Conservation (phyloP, 2,888 invertebrate species). For the Microplitis manilae region DNA sequence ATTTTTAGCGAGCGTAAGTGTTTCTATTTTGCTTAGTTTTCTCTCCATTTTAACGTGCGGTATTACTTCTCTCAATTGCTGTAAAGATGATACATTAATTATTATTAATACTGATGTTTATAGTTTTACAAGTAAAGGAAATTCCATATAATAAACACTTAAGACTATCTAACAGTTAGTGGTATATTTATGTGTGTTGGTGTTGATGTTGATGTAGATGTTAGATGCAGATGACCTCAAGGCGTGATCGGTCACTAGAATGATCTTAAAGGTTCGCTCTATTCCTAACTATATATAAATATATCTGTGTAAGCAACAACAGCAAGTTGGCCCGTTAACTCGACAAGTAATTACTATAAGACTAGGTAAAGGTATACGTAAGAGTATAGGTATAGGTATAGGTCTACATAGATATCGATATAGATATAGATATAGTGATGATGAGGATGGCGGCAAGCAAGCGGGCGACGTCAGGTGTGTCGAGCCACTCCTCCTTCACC, state of each 20-base stretch:
- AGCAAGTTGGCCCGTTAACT: conserved; percentile 35
- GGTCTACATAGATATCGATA: too few relatives aligned
- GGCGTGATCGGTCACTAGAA: conserved; percentile 49
- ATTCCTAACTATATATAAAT: background rate
- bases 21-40: conserved; percentile 86
- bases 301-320: background rate
- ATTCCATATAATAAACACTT: conserved; percentile 31
- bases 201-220: conserved; percentile 35
- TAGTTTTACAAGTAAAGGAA: conserved; percentile 21
- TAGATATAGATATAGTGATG: too few relatives aligned
- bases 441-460: background rate
- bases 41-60: conserved; percentile 85
- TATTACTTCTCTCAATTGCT: conserved; percentile 84
- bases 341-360: conserved; percentile 33
- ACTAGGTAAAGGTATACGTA: background rate
- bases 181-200: conserved; percentile 10
- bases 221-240: conserved; percentile 40
- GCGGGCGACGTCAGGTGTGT: conserved; percentile 38
- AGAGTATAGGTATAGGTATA: too few relatives aligned
- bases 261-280: background rate
- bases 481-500: conserved; percentile 33
- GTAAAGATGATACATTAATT: conserved; percentile 45
- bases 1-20: conserved; percentile 85
- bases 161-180: background rate
- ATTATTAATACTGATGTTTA: conserved; percentile 21